Conservation (phyloP, 1,140 invertebrate genomes). For the Branchinecta lindahli region DNA sequence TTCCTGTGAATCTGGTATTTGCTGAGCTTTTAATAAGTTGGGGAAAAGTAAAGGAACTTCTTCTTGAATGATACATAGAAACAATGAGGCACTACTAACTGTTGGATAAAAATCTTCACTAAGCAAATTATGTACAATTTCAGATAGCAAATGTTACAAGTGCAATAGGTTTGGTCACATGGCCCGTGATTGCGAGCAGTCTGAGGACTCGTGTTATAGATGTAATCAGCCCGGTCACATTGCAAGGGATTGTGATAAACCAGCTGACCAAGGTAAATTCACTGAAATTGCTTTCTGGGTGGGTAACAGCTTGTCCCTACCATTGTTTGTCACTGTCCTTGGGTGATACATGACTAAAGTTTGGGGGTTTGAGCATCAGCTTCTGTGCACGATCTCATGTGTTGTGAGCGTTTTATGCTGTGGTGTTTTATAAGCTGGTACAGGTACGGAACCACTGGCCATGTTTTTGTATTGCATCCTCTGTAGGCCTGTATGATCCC, state of each 20-base stretch:
- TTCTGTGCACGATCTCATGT: neutral
- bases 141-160: constrained; percentile 38
- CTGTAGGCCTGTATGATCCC: too few relatives aligned
- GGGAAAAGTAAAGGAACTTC: too few relatives aligned
- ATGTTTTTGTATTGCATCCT: too few relatives aligned
- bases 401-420: neutral
- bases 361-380: neutral
- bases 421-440: neutral
- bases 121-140: neutral
- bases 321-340: too few relatives aligned
- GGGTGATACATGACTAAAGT: neutral
- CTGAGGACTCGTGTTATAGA: constrained; percentile 19
- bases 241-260: constrained; percentile 68
- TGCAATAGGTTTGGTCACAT: constrained; percentile 47
- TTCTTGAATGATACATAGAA: too few relatives aligned
- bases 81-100: too few relatives aligned
- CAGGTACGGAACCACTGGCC: too few relatives aligned
- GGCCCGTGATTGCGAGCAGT: constrained; percentile 40
- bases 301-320: neutral
- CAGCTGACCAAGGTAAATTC: constrained; percentile 28
- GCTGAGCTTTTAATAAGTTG: too few relatives aligned
- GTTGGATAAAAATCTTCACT: too few relatives aligned
- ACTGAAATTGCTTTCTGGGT: neutral
- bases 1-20: too few relatives aligned
- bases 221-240: constrained; percentile 49